Conservation (phyloP, 2,888 invertebrate genomes). For the Penaeus monodon region DNA sequence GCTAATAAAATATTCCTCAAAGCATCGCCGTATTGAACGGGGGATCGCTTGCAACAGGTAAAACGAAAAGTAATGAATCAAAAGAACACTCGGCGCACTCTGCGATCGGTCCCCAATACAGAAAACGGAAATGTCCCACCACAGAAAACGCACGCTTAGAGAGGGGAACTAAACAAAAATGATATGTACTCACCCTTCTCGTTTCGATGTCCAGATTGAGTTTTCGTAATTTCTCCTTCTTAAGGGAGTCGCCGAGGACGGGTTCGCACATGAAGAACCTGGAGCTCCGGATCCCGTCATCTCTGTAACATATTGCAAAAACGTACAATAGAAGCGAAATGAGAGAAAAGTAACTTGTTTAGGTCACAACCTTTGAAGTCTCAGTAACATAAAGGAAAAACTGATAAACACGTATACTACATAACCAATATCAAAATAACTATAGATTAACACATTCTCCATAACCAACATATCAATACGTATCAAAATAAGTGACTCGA, state of each 20-base stretch:
- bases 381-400: no score
- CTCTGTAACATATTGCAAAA: slow-evolving; percentile 69
- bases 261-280: slow-evolving; percentile 85
- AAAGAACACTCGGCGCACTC: not conserved
- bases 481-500: no score
- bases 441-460: no score
- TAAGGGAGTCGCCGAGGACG: slow-evolving; percentile 78
- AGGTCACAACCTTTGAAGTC: no score
- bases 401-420: no score
- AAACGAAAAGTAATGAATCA: not conserved
- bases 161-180: not conserved
- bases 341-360: no score
- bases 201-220: slow-evolving; percentile 89
- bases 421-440: no score
- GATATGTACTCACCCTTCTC: slow-evolving; percentile 79
- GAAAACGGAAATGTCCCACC: not conserved
- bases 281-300: slow-evolving; percentile 77
- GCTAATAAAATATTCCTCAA: no score
- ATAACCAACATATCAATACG: no score
- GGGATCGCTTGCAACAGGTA: no score
- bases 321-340: no score
- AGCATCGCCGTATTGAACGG: no score
- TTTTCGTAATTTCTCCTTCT: slow-evolving; percentile 76
- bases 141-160: not conserved
- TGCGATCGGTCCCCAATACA: not conserved